Percentiles rank a stretch among this genome's conserved stretches.
Conservation (phyloP, 2,888 invertebrate species). For the Pristionchus entomophagus region DNA sequence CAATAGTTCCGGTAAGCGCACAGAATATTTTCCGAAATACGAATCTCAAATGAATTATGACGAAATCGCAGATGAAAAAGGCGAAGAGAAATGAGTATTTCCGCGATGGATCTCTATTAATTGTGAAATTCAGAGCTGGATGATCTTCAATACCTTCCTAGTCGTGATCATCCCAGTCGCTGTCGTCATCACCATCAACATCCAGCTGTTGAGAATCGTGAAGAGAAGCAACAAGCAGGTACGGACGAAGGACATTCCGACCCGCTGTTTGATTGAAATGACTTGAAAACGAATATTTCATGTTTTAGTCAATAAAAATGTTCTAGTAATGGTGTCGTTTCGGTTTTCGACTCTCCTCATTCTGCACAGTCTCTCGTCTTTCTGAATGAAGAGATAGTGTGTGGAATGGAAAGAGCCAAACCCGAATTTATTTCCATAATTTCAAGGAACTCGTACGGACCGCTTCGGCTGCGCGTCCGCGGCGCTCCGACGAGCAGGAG, state of each 20-base stretch:
- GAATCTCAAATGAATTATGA: no score
- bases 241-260: no score
- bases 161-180: constrained; percentile 61
- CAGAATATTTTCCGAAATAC: neutral
- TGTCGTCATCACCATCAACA: constrained; percentile 61
- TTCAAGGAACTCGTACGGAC: neutral
- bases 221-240: constrained; percentile 54
- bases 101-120: neutral
- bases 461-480: neutral
- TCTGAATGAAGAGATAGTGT: no score
- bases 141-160: constrained; percentile 55
- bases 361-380: no score
- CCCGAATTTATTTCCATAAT: no score
- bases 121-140: constrained; percentile 21
- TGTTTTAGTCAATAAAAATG: no score
- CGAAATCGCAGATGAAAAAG: no score
- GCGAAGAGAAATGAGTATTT: neutral
- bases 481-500: constrained; percentile 59
- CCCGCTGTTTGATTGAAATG: no score
- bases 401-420: no score
- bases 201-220: constrained; percentile 60
- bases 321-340: no score
- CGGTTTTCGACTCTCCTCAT: no score
- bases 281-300: no score
- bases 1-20: neutral